phyloP scores from a whole-genome alignment of 2,113 vertebrate genomes.

The Galbula dea region DNA sequence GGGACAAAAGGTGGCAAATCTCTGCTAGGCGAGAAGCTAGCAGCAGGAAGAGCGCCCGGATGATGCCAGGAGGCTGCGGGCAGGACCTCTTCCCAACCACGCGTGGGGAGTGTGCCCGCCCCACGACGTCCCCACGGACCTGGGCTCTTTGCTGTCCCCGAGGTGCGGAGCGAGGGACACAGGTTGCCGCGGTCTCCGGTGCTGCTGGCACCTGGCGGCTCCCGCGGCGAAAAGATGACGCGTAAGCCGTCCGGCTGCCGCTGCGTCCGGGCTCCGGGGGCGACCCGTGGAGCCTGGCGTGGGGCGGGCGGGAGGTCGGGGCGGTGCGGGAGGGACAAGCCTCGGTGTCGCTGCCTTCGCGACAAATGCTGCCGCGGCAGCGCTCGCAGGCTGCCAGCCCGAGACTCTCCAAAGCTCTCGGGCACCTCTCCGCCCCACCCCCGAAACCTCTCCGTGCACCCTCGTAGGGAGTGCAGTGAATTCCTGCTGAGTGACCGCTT shows the following conservation, averaged over 20 bases:
- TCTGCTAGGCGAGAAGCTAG: background rate
- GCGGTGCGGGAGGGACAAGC: background rate
- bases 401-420: rapidly evolving
- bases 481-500: background rate
- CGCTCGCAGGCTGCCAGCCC: background rate
- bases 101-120: background rate
- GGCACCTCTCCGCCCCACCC: background rate
- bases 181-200: background rate
- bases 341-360: background rate
- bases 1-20: background rate
- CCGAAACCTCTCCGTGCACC: background rate
- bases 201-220: background rate
- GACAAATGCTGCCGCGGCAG: background rate
- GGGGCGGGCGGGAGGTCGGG: background rate
- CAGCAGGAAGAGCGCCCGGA: background rate
- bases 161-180: background rate
- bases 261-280: background rate
- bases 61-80: background rate
- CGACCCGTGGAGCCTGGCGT: background rate
- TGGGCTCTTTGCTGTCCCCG: background rate
- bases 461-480: background rate
- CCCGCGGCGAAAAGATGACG: background rate
- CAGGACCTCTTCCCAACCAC: background rate
- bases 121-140: too few species aligned
- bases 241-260: background rate